Base-by-base conservation (phyloP, 2,888 invertebrate species). In the Nebria brevicollis region DNA sequence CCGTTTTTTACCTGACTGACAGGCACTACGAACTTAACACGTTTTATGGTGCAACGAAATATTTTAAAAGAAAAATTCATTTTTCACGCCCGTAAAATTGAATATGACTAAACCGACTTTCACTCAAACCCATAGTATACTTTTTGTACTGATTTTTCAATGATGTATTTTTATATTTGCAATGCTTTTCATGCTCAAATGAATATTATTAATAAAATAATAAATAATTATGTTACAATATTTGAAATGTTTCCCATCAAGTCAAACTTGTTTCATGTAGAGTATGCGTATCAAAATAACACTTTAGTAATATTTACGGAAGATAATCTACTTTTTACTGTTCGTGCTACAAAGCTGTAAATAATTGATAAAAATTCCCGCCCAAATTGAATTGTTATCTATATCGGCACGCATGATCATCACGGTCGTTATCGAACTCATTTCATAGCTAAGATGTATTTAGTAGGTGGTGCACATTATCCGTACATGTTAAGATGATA, bases 401-500 rank as follows among this genome's bases (percentile, higher is more conserved):
- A 13, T 54, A 54, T 54, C 54, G 13, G 54, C 54, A 54, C 54
- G 54, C 54, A 54, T 54, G 54, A 54, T 54, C 54, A 54, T 54
- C 54, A 13, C 54, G 54, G 54, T 54, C 54, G 54, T 54, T 54
- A 54, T 54, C 54, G 54, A 54, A 13, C 54, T 54, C 54, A 54
- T 54, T 54, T 54, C 54, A 54, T 54, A 2, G 54, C 54, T 54
- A 54, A 54, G 54, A 54, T 54, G 54, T 54, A 78, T 78, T 68
- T 78, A 78, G 78, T 66, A 72, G 78, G 78, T 78, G 73, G 78
- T 78, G 66, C 78, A 78, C 78, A 77, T 77, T 77, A 77, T 77
- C 77, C 77, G 70, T 72, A 72, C 77, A 72, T 66, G 70, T 54
- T 70, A 73, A 78, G 78, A 78, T 78, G 78, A 74, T 78, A 78